These are phyloP conservation scores for Periophthalmus modestus DNA, from an alignment of 2,113 vertebrate species.

Conservation along the genomic window DNA sequence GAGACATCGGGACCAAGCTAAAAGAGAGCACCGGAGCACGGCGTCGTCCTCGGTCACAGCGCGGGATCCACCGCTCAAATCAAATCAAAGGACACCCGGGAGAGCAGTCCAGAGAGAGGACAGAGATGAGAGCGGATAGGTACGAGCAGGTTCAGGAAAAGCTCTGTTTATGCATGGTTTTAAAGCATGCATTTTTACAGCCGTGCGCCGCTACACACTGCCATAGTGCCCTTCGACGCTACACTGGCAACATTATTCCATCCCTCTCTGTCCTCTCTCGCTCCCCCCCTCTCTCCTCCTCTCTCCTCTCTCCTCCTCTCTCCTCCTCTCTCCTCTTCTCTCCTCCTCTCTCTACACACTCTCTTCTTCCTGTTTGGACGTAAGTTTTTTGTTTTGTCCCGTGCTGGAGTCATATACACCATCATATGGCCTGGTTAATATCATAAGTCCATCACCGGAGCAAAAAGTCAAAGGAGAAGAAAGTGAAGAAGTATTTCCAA, in stretches of 20 bases:
- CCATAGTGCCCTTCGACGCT: conserved; percentile 26
- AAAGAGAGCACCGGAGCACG: conserved; percentile 39
- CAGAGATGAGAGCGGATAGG: conserved; percentile 19
- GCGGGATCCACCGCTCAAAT: conserved; percentile 20
- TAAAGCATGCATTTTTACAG: conserved; percentile 10
- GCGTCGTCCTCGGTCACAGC: conserved; percentile 32
- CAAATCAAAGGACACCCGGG: conserved; percentile 22
- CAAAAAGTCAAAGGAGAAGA: neutral
- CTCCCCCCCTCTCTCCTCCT: conserved; percentile 9
- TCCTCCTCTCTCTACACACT: neutral
- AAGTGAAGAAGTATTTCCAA: conserved; percentile 2
- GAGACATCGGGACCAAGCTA: conserved; percentile 76
- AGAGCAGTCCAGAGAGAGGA: neutral
- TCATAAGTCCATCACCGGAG: neutral
- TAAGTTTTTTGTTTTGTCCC: conserved; percentile 50
- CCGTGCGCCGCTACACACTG: neutral
- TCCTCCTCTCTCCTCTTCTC: conserved; percentile 11
- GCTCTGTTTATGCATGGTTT: conserved; percentile 4
- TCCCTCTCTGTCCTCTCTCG: conserved; percentile 17
- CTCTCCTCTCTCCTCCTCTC: conserved; percentile 6
- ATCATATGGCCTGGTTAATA: neutral
- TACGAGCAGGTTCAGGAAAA: conserved; percentile 5
- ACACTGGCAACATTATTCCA: conserved; percentile 20
- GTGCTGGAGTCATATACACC: conserved; percentile 20
- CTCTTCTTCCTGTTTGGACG: conserved; percentile 36